phyloP scores from a whole-genome alignment of 1,140 invertebrate species.

The Notospermus geniculatus region DNA sequence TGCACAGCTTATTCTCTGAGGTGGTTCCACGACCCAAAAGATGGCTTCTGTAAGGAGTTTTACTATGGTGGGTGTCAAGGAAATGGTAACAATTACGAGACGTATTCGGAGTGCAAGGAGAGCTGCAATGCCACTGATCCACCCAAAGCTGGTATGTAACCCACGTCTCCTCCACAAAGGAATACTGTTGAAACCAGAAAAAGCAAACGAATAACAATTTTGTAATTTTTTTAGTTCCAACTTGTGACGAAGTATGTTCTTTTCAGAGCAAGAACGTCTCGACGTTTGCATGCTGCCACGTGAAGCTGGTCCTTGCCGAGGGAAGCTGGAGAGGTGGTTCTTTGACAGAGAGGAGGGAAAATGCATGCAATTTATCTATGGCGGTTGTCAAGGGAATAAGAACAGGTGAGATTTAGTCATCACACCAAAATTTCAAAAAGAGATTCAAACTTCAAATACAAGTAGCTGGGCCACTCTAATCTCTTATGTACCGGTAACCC shows the following conservation, averaged over 20 bases:
- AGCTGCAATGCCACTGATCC: too few relatives aligned
- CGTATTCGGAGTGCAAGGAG: slow-evolving; percentile 78
- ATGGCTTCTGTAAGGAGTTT: slow-evolving; percentile 80
- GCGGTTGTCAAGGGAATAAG: slow-evolving; percentile 78
- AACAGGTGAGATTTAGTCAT: slow-evolving; percentile 33
- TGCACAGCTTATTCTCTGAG: slow-evolving; percentile 77
- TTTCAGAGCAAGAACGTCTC: slow-evolving; percentile 46
- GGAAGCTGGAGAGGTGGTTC: slow-evolving; percentile 74
- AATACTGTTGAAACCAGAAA: too few relatives aligned
- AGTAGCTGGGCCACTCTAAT: not conserved
- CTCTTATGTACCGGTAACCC: too few relatives aligned
- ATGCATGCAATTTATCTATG: slow-evolving; percentile 94
- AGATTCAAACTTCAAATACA: too few relatives aligned
- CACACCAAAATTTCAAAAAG: too few relatives aligned
- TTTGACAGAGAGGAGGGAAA: slow-evolving; percentile 80
- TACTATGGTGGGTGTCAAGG: slow-evolving; percentile 89
- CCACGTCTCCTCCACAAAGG: too few relatives aligned
- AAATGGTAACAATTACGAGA: slow-evolving; percentile 75
- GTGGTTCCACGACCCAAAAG: slow-evolving; percentile 77
- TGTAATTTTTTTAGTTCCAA: too few relatives aligned
- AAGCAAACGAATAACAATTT: too few relatives aligned
- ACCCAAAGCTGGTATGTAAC: too few relatives aligned
- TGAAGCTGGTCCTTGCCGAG: slow-evolving; percentile 71
- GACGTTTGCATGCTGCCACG: slow-evolving; percentile 79
- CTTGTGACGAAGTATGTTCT: too few relatives aligned